Percentiles rank a stretch among this genome's conserved stretches.
Evolutionary conservation across 1,140 invertebrate genomes (phyloP).

Genomic region (Platyscapa corneri): DNA sequence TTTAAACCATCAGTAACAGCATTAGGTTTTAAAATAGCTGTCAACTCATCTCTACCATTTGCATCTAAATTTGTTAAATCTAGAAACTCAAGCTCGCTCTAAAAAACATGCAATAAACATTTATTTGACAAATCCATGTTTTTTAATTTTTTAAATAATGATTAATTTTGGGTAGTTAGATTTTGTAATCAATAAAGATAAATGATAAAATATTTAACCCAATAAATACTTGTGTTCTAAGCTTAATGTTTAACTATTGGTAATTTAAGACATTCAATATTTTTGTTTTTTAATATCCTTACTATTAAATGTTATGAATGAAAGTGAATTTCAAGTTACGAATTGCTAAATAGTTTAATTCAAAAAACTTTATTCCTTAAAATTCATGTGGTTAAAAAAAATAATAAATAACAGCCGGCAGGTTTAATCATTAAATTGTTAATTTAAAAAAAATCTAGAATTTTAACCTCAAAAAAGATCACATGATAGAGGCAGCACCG

Average conservation of each 20-base stretch:
- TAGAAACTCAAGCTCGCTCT: conserved; percentile 70
- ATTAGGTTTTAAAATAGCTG: conserved; percentile 63
- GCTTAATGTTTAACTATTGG: too few species aligned
- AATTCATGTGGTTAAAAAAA: not conserved
- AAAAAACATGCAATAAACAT: conserved; percentile 51
- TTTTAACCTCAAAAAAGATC: conserved; percentile 49
- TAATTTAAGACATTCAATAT: too few species aligned
- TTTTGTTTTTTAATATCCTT: not conserved
- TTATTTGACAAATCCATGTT: too few species aligned
- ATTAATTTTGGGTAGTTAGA: too few species aligned
- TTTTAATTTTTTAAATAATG: too few species aligned
- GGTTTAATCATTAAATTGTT: not conserved
- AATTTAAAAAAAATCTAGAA: conserved; percentile 20
- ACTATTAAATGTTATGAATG: too few species aligned
- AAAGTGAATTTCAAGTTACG: too few species aligned
- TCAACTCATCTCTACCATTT: conserved; percentile 63
- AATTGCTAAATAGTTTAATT: not conserved
- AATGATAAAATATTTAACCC: too few species aligned
- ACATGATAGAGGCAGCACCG: conserved; percentile 51
- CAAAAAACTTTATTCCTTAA: not conserved
- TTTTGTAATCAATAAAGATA: too few species aligned
- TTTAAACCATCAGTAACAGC: conserved; percentile 61
- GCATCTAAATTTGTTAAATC: conserved; percentile 69
- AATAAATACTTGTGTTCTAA: too few species aligned
- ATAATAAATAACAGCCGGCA: not conserved